Percentiles rank a stretch among this genome's conserved stretches.
Conservation (phyloP, 2,113 vertebrate genomes). For the Ceratotherium simum region DNA sequence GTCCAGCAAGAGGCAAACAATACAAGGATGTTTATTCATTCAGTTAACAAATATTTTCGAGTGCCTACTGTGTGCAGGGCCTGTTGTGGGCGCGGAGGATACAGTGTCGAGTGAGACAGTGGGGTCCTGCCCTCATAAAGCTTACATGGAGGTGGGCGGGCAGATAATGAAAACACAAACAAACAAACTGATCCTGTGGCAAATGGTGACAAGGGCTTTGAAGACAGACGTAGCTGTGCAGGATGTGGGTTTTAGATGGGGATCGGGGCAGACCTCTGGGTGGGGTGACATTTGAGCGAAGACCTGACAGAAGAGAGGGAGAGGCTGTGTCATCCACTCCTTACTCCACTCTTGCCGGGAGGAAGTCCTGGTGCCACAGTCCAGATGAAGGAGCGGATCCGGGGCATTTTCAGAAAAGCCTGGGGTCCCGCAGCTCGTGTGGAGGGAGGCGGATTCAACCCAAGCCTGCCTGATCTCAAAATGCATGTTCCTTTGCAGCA, state of each 20-base stretch:
- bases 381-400: not conserved
- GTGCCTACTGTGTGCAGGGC: not conserved
- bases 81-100: rapidly evolving
- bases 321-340: not conserved
- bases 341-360: not conserved
- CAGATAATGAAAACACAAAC: not conserved
- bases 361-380: not conserved
- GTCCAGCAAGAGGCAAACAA: not conserved
- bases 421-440: not conserved
- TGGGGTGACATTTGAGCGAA: not conserved
- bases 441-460: not conserved
- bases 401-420: not conserved
- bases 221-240: not conserved
- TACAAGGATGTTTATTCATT: rapidly evolving
- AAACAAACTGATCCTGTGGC: not conserved
- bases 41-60: not conserved
- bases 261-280: not conserved
- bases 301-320: not conserved
- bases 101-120: not conserved
- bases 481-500: not conserved
- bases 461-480: not conserved
- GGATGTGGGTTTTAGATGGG: not conserved
- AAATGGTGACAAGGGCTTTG: not conserved
- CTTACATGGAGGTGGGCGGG: too few relatives aligned
- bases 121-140: too few relatives aligned